Base-by-base conservation (phyloP, 2,888 invertebrate species). In the Drosophila meridiana region DNA sequence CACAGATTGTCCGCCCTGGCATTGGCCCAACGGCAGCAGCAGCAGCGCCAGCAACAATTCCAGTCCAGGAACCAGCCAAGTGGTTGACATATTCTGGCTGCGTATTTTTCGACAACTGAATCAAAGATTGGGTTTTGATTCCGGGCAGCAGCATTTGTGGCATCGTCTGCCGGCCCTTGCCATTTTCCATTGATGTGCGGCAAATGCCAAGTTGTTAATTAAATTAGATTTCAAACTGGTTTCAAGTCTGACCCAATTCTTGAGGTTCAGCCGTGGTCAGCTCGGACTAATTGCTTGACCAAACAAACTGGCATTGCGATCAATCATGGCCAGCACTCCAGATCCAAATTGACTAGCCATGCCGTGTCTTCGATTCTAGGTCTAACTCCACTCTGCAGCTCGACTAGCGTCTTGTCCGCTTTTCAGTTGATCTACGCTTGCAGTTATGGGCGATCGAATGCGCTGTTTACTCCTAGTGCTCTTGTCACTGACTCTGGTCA, bases 171-270 rank as follows among this genome's bases (percentile, higher is more conserved):
- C 50, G 57, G 71, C 68, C 61, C 58, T 70, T 47, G 28, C 11
- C 58, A 38, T 47, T 50, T 1, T 14, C 42, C 38, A 59, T 59
- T 62, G 61, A 55, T 30, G 64, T 61, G 62, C 58, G 52, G 59
- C 58, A 47, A 60, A 58, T 67, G 64, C 57, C 62, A 73, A 79
- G 65, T 48, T 89, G 90, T 74, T 90, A 88, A 88, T 88, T 88
- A 38, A 90, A 90, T 84, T 89, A 81, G 77, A 76, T 36, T 60
- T 34, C 43, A 55, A 70, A 69, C 68, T 55, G 65, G 62, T 57
- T 72, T 13, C 7, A 20, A 34, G 52, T 28, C 28, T 68, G 78
- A 77, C 76, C 83, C 73, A 52, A 72, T 87, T 76, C 42, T 50
- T 0, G 9, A 48, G 57, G 20, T 5, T 58, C 8, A 20, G 28